Evolutionary conservation across 2,797 vertebrate species (phyloP), one percentile per base, ranked within the genome.

Genomic region (Eutrigla gurnardus): DNA sequence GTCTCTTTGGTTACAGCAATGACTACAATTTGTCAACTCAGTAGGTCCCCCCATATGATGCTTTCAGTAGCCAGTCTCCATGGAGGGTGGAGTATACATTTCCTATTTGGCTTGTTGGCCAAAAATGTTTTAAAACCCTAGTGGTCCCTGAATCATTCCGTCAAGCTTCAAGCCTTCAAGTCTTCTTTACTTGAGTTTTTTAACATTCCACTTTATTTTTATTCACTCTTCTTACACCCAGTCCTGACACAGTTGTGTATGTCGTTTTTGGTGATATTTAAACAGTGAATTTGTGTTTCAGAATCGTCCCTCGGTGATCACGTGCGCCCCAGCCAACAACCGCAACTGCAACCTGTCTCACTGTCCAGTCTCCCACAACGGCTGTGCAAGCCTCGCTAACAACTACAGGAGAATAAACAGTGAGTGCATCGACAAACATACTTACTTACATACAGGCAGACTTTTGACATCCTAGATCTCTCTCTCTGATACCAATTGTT

Each of bases 241-340:
- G 46, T 52, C 7, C 32, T 18, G 15, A 39, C 9, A 50, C 17
- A 43, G 1, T 37, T 2, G 49, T 58, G 14, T 25, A 2, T 60
- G 36, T 74, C 35, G 15, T 33, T n/a, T 53, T 35, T 47, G 25
- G 18, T 50, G 4, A 17, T 60, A 40, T 3, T 4, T 65, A 39
- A 70, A 75, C 17, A 9, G 36, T 36, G 3, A n/a, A n/a, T 71
- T 15, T 78, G 33, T 82, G 54, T 89, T 75, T 64, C 85, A 99
- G 98, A 99, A 99, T 93, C 98, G 98, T 69, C 98, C 98, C 4
- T 99, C 98, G 0, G 98, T 99, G 82, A 99, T 99, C 93, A 99
- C 98, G 7, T 99, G 98, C 0, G 97, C 96, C 10, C 97, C 97
- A 1, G 96, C 97, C n/a, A 98, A 93, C 85, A 96, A 96, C 93